phyloP scores from a whole-genome alignment of 2,113 vertebrate species.

The Callipepla squamata region DNA sequence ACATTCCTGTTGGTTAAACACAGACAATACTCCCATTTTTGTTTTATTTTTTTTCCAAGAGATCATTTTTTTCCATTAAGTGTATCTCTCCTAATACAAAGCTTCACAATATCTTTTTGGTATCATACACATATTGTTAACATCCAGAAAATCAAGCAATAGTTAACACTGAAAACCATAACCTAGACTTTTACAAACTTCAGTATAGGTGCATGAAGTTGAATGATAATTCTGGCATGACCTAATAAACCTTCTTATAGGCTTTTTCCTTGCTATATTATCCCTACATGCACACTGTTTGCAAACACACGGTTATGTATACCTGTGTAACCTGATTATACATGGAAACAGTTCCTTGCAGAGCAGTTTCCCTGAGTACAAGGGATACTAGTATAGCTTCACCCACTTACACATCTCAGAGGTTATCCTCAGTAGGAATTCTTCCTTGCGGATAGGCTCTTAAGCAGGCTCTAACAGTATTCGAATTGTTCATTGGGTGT shows the following conservation, averaged over 20 bases:
- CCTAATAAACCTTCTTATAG: background rate
- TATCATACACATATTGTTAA: background rate
- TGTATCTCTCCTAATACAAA: too few species aligned
- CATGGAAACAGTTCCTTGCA: background rate
- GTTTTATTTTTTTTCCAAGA: too few species aligned
- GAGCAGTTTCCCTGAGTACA: background rate
- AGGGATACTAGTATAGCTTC: background rate
- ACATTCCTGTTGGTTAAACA: too few species aligned
- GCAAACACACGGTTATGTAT: background rate
- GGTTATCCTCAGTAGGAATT: constrained; percentile 11
- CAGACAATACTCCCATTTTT: too few species aligned
- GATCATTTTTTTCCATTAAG: too few species aligned
- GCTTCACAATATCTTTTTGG: too few species aligned
- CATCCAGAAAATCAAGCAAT: background rate
- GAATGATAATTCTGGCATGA: background rate
- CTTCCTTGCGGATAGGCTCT: constrained; percentile 30
- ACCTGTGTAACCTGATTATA: background rate
- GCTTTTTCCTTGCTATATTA: background rate
- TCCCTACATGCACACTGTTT: background rate
- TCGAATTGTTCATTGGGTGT: background rate
- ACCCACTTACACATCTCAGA: background rate
- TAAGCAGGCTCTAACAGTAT: constrained; percentile 6
- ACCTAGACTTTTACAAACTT: background rate
- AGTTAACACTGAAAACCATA: background rate
- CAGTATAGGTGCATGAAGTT: background rate